phyloP scores from a whole-genome alignment of 2,888 invertebrate genomes.

The Apotomis betuletana region DNA sequence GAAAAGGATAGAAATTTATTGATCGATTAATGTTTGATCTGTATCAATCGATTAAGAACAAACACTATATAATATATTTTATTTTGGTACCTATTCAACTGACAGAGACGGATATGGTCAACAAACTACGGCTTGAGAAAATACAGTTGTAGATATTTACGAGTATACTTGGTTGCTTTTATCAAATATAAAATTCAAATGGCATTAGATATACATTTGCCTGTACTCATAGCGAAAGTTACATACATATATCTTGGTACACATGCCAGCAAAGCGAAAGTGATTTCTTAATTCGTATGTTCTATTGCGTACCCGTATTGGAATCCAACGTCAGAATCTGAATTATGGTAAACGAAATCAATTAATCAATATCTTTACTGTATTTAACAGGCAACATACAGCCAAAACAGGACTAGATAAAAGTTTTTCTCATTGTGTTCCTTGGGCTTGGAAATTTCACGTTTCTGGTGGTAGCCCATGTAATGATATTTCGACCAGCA shows the following conservation, averaged over 20 bases:
- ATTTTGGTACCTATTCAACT: slow-evolving; percentile 2
- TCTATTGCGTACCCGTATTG: neutral
- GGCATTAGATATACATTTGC: slow-evolving; percentile 2
- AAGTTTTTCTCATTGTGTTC: no score
- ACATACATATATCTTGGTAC: neutral
- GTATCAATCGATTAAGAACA: slow-evolving; percentile 16
- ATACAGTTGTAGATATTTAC: neutral
- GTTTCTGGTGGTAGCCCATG: no score
- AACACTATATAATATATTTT: neutral
- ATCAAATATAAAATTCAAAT: slow-evolving; percentile 5
- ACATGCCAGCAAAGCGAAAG: slow-evolving; percentile 32
- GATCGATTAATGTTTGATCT: slow-evolving; percentile 26
- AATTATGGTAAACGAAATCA: no score
- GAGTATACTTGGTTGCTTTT: neutral
- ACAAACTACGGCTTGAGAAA: neutral
- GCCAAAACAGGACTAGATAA: no score
- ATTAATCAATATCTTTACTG: no score
- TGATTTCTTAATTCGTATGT: slow-evolving; percentile 14
- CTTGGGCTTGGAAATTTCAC: no score
- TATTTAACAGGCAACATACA: no score
- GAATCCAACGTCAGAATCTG: no score
- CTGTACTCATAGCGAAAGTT: slow-evolving; percentile 32
- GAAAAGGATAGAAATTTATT: slow-evolving; percentile 32
- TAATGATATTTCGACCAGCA: no score
- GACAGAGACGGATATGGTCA: slow-evolving; percentile 4